phyloP scores from a whole-genome alignment of 2,113 vertebrate species.

The Vidua chalybeata region DNA sequence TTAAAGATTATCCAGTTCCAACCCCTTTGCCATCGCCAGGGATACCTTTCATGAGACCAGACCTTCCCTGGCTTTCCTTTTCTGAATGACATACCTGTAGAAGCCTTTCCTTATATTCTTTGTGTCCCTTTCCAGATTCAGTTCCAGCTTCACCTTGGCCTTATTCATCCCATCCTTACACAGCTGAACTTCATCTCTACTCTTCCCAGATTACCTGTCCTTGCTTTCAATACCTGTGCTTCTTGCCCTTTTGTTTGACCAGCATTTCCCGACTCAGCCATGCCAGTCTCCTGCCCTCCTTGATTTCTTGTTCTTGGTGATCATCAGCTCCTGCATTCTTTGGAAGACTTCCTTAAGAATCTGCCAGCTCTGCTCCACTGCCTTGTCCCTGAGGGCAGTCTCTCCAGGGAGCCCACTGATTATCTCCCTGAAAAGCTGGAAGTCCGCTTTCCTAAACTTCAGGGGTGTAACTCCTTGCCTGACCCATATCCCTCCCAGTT shows the following conservation, averaged over 20 bases:
- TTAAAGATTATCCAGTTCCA: background rate
- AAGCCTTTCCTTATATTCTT: background rate
- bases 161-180: background rate
- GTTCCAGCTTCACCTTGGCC: background rate
- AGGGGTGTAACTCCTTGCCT: background rate
- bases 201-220: background rate
- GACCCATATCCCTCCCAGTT: background rate
- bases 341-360: background rate
- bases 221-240: background rate
- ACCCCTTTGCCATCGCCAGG: background rate
- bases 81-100: background rate
- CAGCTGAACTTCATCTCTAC: background rate
- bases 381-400: background rate
- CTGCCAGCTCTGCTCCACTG: background rate
- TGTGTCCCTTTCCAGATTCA: background rate
- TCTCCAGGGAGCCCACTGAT: background rate
- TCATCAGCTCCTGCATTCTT: background rate
- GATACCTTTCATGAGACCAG: background rate
- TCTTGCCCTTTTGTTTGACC: background rate
- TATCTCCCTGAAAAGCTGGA: background rate
- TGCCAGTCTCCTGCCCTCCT: background rate
- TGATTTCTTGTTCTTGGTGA: background rate
- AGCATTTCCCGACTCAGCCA: background rate
- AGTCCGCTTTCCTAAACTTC: background rate
- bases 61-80: background rate